Base-by-base conservation (phyloP, 2,797 vertebrate species). In the Sebastes steindachneri region DNA sequence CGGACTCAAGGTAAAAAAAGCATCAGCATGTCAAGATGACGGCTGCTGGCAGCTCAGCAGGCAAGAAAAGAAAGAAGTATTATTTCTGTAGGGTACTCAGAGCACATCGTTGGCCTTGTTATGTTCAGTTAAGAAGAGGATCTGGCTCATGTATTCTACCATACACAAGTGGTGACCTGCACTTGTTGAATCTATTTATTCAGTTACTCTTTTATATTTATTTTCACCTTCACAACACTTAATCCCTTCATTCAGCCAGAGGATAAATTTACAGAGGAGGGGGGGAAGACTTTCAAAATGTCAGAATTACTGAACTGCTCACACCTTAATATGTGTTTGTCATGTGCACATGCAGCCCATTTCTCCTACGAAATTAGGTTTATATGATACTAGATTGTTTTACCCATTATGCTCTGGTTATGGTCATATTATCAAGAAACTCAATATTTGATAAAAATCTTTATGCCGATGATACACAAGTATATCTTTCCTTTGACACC, bases 11-110 rank as follows among this genome's bases (percentile, higher is more conserved):
- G 17, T 73, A 72, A 65, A 41, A 15, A 69, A 69, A 66, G 63
- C 17, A 72, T 48, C 41, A 51, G 9, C 31, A 25, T 70, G 60
- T 51, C 54, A 66, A 1, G 2, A 0, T 62, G 69, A 55, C 9
- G 8, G 62, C 75, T 75, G 57, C 33, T 68, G 73, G 58, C 63
- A 70, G 72, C 17, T 76, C 37, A 48, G 25, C 67, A 21, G 63
- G 51, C n/a, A 48, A 48, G 21, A 19, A n/a, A 35, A 48, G 12
- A 68, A 66, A 62, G 26, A 33, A 54, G 53, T 60, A 48, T 31
- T 51, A 59, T 66, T 48, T 66, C 12, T 72, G 62, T 10, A 19
- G 53, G 45, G 7, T 4, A 12, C 74, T 58, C 25, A n/a, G 9
- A 68, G 37, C 14, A 15, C 31, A 77, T 64, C 51, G n/a, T 3